Evolutionary conservation across 2,888 invertebrate species (phyloP).

Genomic region (Eupithecia abbreviata): DNA sequence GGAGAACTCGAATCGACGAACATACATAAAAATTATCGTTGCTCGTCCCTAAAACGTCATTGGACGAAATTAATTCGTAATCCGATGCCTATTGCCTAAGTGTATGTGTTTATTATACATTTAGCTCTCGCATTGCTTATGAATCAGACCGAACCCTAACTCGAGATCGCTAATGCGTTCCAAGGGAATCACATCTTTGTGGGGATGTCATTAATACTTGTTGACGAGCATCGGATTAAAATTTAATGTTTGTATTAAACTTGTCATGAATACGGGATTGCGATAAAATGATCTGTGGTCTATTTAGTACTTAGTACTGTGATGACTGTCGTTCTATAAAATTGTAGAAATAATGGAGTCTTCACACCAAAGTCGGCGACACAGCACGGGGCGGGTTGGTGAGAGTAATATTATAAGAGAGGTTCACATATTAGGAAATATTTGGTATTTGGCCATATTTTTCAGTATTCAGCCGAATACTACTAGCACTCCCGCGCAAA

Average conservation of each 20-base stretch:
- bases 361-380: neutral
- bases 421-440: too few species aligned
- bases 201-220: constrained; percentile 76
- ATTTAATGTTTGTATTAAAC: constrained; percentile 78
- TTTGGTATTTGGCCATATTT: too few species aligned
- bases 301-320: neutral
- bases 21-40: too few species aligned
- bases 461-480: too few species aligned
- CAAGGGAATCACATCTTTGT: constrained; percentile 77
- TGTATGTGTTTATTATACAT: neutral
- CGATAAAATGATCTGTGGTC: neutral
- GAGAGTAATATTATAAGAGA: too few species aligned
- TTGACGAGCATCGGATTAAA: constrained; percentile 76
- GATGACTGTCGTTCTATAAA: neutral
- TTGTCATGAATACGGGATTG: constrained; percentile 65
- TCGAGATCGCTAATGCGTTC: constrained; percentile 71
- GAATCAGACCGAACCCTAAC: constrained; percentile 12
- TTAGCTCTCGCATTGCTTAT: constrained; percentile 39
- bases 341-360: neutral
- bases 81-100: too few species aligned
- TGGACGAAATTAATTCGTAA: too few species aligned
- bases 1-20: too few species aligned
- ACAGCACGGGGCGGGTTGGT: neutral
- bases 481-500: too few species aligned
- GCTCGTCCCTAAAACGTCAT: too few species aligned